Percentiles rank a stretch among this genome's conserved stretches.
Conservation (phyloP, 2,888 invertebrate genomes). For the Gisinianus flammeolus region DNA sequence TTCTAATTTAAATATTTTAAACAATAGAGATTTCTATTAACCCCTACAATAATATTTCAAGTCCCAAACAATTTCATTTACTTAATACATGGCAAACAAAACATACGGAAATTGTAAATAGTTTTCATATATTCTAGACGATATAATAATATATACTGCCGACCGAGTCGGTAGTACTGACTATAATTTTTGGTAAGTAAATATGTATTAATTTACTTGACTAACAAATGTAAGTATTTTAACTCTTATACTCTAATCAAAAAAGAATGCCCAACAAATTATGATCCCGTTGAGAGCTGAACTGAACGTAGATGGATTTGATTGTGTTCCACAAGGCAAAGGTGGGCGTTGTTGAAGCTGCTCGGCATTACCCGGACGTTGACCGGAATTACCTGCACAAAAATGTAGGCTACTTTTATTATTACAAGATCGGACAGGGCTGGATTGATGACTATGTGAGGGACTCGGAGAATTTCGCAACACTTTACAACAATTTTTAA, state of each 20-base stretch:
- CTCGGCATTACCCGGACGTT: neutral
- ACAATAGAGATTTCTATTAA: no score
- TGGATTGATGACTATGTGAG: constrained; percentile 14
- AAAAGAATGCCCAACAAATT: constrained; percentile 41
- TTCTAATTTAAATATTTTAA: no score
- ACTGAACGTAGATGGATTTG: constrained; percentile 24
- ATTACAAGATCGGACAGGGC: constrained; percentile 12
- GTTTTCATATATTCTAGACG: neutral
- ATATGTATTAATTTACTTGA: neutral
- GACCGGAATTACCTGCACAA: neutral
- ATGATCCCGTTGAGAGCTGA: constrained; percentile 13
- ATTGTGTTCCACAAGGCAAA: constrained; percentile 6
- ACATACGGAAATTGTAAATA: no score
- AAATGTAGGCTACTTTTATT: neutral
- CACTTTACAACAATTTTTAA: constrained; percentile 27
- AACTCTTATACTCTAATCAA: constrained; percentile 28
- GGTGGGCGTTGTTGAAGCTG: neutral
- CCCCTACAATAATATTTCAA: no score
- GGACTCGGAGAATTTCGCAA: constrained; percentile 22
- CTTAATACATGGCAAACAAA: no score
- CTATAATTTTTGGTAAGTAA: neutral
- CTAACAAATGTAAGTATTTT: neutral
- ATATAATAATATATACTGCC: neutral
- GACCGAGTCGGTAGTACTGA: neutral
- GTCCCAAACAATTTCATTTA: no score